phyloP scores from a whole-genome alignment of 2,888 invertebrate genomes.

The Linyphia triangularis region DNA sequence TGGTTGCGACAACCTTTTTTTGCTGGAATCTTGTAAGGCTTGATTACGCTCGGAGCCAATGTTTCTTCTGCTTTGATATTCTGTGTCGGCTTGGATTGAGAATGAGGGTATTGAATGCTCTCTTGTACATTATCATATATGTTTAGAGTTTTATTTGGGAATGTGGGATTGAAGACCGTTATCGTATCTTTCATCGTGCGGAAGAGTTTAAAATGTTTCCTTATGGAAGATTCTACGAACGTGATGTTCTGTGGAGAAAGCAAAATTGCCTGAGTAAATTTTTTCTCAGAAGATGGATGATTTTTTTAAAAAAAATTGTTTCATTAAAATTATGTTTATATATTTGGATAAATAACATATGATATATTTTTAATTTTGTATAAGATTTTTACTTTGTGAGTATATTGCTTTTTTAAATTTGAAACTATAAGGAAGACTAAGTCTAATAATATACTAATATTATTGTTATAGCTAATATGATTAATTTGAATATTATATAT shows the following conservation, averaged over 20 bases:
- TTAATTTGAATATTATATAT: no score
- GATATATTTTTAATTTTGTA: no score
- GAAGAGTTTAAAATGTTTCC: slow-evolving; percentile 4
- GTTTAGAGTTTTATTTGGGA: slow-evolving; percentile 4
- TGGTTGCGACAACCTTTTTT: background rate
- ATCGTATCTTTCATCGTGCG: background rate
- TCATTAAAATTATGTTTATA: no score
- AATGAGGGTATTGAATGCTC: background rate
- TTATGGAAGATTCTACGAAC: background rate
- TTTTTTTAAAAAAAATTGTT: no score
- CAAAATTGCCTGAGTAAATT: background rate
- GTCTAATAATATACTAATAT: no score
- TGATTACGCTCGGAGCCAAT: slow-evolving; percentile 19
- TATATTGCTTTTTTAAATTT: no score
- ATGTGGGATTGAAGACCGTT: background rate
- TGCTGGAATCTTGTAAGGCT: background rate
- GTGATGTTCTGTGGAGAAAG: background rate
- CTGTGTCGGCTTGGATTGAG: background rate
- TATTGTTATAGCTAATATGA: no score
- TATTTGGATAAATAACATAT: no score
- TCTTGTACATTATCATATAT: background rate
- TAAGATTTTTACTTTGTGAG: no score
- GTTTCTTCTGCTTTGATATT: background rate
- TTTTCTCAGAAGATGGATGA: no score
- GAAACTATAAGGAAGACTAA: no score